These are phyloP conservation scores for Caloenas nicobarica DNA, from an alignment of 2,113 vertebrate genomes.

Conservation along the genomic window DNA sequence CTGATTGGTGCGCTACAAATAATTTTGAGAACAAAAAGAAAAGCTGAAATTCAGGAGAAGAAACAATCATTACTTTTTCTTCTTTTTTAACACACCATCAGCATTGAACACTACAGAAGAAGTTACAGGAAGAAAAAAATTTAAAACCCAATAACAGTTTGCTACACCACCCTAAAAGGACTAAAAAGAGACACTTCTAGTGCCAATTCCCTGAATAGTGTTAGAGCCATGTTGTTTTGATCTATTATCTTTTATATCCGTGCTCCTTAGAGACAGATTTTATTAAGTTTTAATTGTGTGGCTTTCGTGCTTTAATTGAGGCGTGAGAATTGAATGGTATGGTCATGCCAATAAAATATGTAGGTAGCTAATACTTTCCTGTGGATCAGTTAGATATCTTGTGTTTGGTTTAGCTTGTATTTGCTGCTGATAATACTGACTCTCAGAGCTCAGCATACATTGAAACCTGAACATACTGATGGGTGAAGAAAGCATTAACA, in stretches of 20 bases:
- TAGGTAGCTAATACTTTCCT: background rate
- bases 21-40: background rate
- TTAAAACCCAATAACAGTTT: background rate
- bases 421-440: background rate
- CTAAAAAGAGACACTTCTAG: background rate
- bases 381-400: background rate
- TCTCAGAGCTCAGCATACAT: background rate
- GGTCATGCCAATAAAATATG: background rate
- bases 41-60: background rate
- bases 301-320: background rate
- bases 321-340: background rate
- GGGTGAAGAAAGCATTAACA: background rate
- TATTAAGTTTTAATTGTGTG: conserved; percentile 23
- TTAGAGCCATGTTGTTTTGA: background rate
- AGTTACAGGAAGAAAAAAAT: background rate
- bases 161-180: background rate
- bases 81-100: background rate
- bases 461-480: background rate
- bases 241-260: background rate
- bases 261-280: conserved; percentile 14
- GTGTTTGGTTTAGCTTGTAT: background rate
- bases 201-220: background rate
- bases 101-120: background rate
- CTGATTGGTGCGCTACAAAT: background rate
- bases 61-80: background rate